Evolutionary conservation across 1,140 invertebrate species (phyloP), one percentile per base, ranked within the genome.

Genomic region (Eurytemora carolleeae): DNA sequence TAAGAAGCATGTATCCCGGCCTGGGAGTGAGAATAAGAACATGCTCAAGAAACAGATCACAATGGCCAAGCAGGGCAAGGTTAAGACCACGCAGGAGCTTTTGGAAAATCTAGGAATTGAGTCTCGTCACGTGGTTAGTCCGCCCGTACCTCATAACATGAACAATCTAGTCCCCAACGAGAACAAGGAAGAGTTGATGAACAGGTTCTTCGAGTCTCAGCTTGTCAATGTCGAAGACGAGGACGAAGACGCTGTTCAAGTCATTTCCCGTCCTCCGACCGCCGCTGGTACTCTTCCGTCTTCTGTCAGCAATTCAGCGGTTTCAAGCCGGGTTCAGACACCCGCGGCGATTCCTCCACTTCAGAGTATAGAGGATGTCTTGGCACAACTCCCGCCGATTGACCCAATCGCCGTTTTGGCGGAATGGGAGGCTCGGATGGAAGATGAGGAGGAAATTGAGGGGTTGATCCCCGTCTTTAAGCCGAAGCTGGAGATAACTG

Each of bases 31-130:
- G n/a, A n/a, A n/a, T n/a, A 7, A 3, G 20, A 12, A 21, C 17
- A n/a, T 31, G 18, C 19, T 59, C 2, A 16, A 59, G 22, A 7
- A 15, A 20, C 24, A 59, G 24, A 31, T 59, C 7, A 18, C 12
- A 18, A 7, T n/a, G 3, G 58, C 52, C 24, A 58, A 24, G 53
- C n/a, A 53, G 2, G 54, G 60, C 20, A 62, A 57, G 54, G 60
- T 62, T 17, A 24, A 21, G 23, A 62, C 60, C 19, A 62, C 60
- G 18, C 53, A 62, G 57, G 60, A 62, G 18, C 53, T 62, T 19
- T 24, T 62, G 18, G 52, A 62, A 62, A 20, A 62, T 18, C 23
- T 62, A 21, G 60, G 31, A n/a, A n/a, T n/a, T n/a, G n/a, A n/a
- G n/a, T n/a, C n/a, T n/a, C n/a, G n/a, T n/a, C n/a, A n/a, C n/a